phyloP scores from a whole-genome alignment of 2,113 vertebrate species.

The Nettapus auritus region DNA sequence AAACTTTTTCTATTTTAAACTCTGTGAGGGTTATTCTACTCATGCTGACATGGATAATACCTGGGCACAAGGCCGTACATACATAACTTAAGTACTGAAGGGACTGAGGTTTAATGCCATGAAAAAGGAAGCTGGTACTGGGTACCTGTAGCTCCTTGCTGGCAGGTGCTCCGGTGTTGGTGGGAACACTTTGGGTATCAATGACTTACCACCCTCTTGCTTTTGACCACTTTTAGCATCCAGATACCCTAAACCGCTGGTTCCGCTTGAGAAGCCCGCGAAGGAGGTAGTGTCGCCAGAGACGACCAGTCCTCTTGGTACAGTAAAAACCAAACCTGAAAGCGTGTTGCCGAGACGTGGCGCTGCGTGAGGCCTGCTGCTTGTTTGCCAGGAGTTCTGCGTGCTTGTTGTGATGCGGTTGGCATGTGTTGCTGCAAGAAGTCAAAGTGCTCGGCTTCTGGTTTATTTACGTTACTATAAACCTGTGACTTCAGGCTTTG shows the following conservation, averaged over 20 bases:
- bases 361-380: constrained; percentile 34
- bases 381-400: neutral
- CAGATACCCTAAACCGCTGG: constrained; percentile 79
- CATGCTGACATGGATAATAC: neutral
- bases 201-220: constrained; percentile 32
- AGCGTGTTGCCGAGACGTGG: constrained; percentile 4
- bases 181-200: neutral
- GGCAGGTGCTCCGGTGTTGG: accelerated
- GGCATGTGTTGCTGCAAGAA: constrained; percentile 48
- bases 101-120: neutral
- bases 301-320: constrained; percentile 69
- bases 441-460: neutral
- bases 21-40: neutral
- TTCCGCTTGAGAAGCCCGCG: constrained; percentile 57
- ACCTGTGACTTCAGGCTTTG: neutral
- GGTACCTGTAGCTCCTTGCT: constrained; percentile 8
- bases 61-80: neutral
- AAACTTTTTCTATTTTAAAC: neutral
- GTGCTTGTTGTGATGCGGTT: constrained; percentile 56
- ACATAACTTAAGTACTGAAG: neutral
- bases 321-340: constrained; percentile 42
- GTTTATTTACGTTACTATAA: neutral
- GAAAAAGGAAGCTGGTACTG: neutral
- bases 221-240: constrained; percentile 74
- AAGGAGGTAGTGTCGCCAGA: constrained; percentile 67